A percentile compares a stretch with the other conserved stretches of the same genome.
These are phyloP conservation scores for Zaprionus nigranus DNA, from an alignment of 1,140 invertebrate species.

Conservation along the genomic window DNA sequence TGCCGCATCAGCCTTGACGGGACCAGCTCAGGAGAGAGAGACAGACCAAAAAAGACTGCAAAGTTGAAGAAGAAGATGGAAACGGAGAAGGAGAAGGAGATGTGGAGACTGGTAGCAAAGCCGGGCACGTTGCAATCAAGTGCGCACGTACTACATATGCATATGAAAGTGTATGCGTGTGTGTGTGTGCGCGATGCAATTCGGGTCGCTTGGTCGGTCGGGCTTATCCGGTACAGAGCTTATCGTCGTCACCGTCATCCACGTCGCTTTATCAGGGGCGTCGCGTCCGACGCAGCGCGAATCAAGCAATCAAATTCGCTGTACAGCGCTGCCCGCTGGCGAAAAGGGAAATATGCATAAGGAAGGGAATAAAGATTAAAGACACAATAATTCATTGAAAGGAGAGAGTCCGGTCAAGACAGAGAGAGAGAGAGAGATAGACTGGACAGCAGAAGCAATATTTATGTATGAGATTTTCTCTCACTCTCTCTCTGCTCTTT, in stretches of 20 bases:
- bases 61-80: neutral
- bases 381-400: constrained; percentile 2
- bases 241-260: constrained; percentile 45
- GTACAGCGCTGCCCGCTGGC: neutral
- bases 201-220: constrained; percentile 3
- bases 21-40: constrained; percentile 3
- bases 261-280: constrained; percentile 39
- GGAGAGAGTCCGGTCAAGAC: neutral
- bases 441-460: neutral
- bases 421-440: neutral
- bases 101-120: neutral
- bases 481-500: neutral
- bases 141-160: constrained; percentile 45
- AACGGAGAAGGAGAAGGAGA: neutral
- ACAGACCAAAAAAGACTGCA: constrained; percentile 7
- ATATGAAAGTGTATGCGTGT: neutral
- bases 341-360: constrained; percentile 17
- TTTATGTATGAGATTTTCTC: neutral
- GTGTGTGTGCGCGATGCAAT: constrained; percentile 14
- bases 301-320: constrained; percentile 30
- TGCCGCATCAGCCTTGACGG: constrained; percentile 40
- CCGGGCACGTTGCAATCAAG: constrained; percentile 44
- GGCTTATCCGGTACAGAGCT: constrained; percentile 53
- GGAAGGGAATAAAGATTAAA: constrained; percentile 3
- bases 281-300: constrained; percentile 13